Base-by-base conservation (phyloP, 2,888 invertebrate species). In the Lobophora halterata region DNA sequence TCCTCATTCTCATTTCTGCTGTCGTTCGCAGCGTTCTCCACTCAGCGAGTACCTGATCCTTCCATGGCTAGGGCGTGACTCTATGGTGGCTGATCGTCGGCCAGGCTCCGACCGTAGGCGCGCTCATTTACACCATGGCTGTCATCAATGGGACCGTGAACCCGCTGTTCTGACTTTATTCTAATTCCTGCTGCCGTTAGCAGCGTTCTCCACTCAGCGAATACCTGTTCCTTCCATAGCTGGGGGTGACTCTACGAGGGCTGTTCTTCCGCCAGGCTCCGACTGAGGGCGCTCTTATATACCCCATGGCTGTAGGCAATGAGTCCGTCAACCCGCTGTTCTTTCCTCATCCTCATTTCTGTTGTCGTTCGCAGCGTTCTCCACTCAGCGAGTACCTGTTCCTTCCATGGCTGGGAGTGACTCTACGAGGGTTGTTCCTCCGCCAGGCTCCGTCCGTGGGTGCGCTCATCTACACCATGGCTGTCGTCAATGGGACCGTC, bases 191-290 rank as follows among this genome's bases (percentile, higher is more conserved):
- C 76, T 83, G n/a, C 27, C 45, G 86, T 85, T 42, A 80, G 85
- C 76, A 86, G 86, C 58, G 64, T 1, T 75, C 83, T 1, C 82
- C 82, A 0, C 45, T 75, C 1, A 82, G 81, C 36, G 83, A 83
- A 46, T 83, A 85, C 27, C 39, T 82, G 19, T 85, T 73, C 49
- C 61, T 86, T 31, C 86, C 86, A 0, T 86, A 83, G 83, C 46
- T 86, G n/a, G 33, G 86, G 86, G 73, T 71, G 1, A 65, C 76
- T 0, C 57, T 85, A 1, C 77, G 83, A 0, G 85, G 85, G 0
- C 44, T 87, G 32, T 61, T 78, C 26, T 36, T 77, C 1, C 68
- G 85, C 0, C 85, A 83, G 42, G 78, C 65, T 1, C 81, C 85
- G 0, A 82, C 86, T 0, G 82, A 70, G 0, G 73, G 59, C 0